Evolutionary conservation across 2,888 invertebrate species (phyloP).

Genomic region (Drosophila colorata): DNA sequence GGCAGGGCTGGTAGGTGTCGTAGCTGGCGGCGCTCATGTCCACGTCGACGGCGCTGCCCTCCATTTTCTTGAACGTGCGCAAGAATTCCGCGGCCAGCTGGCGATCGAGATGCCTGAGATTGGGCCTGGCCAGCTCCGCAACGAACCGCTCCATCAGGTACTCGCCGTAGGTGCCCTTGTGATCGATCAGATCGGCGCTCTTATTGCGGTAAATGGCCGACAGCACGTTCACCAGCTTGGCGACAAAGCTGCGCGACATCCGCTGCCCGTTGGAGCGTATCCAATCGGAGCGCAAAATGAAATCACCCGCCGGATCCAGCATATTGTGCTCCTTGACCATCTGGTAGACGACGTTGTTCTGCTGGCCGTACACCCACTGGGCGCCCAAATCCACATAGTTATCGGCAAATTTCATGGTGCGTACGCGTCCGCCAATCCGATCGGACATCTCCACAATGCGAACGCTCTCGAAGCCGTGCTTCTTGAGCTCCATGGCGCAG

Average conservation of each 20-base stretch:
- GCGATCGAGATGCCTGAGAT: slow-evolving; percentile 75
- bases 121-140: slow-evolving; percentile 32
- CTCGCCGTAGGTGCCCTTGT: slow-evolving; percentile 62
- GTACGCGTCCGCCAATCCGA: slow-evolving; percentile 88
- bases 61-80: slow-evolving; percentile 87
- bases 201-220: slow-evolving; percentile 74
- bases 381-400: slow-evolving; percentile 89
- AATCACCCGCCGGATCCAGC: slow-evolving; percentile 41
- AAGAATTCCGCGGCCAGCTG: slow-evolving; percentile 85
- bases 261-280: slow-evolving; percentile 80
- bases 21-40: slow-evolving; percentile 88
- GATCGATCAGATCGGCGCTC: slow-evolving; percentile 58
- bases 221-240: slow-evolving; percentile 75
- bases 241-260: slow-evolving; percentile 71
- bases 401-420: slow-evolving; percentile 86
- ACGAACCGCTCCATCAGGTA: slow-evolving; percentile 63
- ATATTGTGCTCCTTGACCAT: slow-evolving; percentile 83
- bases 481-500: slow-evolving; percentile 81
- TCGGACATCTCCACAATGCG: slow-evolving; percentile 87
- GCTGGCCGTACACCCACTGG: slow-evolving; percentile 87
- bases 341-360: slow-evolving; percentile 87
- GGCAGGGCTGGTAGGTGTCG: slow-evolving; percentile 88
- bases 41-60: slow-evolving; percentile 67
- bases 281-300: slow-evolving; percentile 52
- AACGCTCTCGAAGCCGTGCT: slow-evolving; percentile 84